Base-by-base conservation (phyloP, 2,888 invertebrate genomes). In the Cerastoderma edule region DNA sequence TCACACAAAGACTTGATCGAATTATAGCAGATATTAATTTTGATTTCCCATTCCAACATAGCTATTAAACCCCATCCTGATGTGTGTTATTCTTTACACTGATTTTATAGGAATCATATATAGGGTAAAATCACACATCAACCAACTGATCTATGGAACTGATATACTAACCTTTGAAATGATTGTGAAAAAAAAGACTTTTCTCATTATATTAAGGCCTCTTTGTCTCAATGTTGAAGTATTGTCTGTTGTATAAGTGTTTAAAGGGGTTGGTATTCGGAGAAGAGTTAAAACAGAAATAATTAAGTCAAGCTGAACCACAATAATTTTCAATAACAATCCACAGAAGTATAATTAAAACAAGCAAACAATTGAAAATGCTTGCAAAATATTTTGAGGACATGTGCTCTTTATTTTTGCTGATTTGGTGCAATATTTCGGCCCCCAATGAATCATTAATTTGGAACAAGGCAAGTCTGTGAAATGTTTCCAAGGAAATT, bases 401-500 rank as follows among this genome's bases (percentile, higher is more conserved):
- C 60, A 60, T 33, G n/a, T 60, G 28, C 32, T 50, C 22, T 50
- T n/a, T 56, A 30, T 50, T 60, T 60, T 60, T 60, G 60, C 60
- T 60, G 60, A 60, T 22, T 27, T 60, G 24, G 22, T 27, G 60
- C 39, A 33, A 39, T 22, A 56, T 60, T 39, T 60, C n/a, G n/a
- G n/a, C n/a, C 60, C 60, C 60, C 39, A 10, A 39, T 60, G 60
- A 60, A 60, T 60, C 39, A 60, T 60, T 60, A 60, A 60, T 60
- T 60, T 24, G n/a, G 39, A 33, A 32, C 19, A 24, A 60, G n/a
- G 60, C 60, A 60, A 39, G 60, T 39, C 60, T 60, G 60, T 22
- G 46, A 66, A 66, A 66, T 66, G 66, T 66, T 66, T 53, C 48
- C 28, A 28, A n/a, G 48, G 33, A 66, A 50, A 76, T 72, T 67